phyloP scores from a whole-genome alignment of 1,140 invertebrate genomes.

The Asobara japonica region DNA sequence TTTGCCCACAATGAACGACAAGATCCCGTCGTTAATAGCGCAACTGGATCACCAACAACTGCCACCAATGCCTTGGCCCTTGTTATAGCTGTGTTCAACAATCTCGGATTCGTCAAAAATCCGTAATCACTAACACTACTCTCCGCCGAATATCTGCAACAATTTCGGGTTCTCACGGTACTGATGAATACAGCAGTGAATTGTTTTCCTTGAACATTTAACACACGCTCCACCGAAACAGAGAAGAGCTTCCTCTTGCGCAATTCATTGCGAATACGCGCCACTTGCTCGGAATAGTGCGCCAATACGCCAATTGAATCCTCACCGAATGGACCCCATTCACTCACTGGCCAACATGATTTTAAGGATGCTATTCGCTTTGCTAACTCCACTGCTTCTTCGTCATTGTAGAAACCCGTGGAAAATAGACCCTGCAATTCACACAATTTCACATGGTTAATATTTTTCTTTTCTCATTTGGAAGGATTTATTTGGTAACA shows the following conservation, averaged over 20 bases:
- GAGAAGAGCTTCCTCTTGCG: constrained; percentile 78
- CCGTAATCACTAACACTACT: constrained; percentile 81
- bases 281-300: constrained; percentile 87
- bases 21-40: constrained; percentile 83
- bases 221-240: constrained; percentile 85
- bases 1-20: constrained; percentile 88
- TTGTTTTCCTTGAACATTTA: constrained; percentile 92
- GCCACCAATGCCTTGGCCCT: constrained; percentile 87
- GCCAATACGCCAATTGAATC: constrained; percentile 85
- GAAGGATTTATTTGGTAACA: too few species aligned
- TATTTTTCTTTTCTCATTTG: background rate
- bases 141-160: constrained; percentile 64
- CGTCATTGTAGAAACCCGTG: constrained; percentile 86
- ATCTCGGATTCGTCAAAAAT: constrained; percentile 85
- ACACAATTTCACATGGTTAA: background rate
- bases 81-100: constrained; percentile 89
- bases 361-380: constrained; percentile 77
- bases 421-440: constrained; percentile 76
- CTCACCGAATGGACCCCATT: constrained; percentile 80
- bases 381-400: constrained; percentile 84
- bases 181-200: constrained; percentile 87
- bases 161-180: constrained; percentile 84
- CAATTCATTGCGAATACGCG: constrained; percentile 81
- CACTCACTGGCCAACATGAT: constrained; percentile 74
- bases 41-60: constrained; percentile 88